Evolutionary conservation across 2,797 vertebrate genomes (phyloP).

Genomic region (Spatula clypeata): DNA sequence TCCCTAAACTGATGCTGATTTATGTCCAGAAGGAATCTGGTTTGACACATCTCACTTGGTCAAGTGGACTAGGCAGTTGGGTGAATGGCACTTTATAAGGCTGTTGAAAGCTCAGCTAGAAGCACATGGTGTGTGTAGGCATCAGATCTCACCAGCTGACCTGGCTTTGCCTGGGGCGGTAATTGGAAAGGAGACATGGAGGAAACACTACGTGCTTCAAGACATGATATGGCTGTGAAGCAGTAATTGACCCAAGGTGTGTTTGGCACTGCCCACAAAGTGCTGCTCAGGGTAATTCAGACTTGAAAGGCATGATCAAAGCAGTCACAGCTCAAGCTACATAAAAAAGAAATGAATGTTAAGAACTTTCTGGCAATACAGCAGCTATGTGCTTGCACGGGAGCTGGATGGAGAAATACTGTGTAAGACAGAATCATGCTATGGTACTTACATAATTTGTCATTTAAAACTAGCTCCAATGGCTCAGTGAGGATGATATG

Average conservation of each 20-base stretch:
- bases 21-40: neutral
- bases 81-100: neutral
- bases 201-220: neutral
- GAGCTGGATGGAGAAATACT: neutral
- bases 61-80: neutral
- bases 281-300: rapidly evolving
- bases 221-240: neutral
- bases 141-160: constrained; percentile 10
- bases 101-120: constrained; percentile 13
- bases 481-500: neutral
- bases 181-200: neutral
- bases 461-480: neutral
- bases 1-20: neutral
- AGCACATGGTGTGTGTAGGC: neutral
- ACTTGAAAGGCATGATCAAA: neutral
- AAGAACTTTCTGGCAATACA: neutral
- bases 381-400: neutral
- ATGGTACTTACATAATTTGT: neutral
- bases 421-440: neutral
- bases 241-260: neutral
- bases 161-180: neutral
- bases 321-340: neutral
- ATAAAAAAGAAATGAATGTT: neutral
- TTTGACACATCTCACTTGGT: neutral
- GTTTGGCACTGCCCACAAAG: neutral